Percentiles rank a stretch among this genome's conserved stretches.
Conservation (phyloP, 2,113 vertebrate species). For the Crotalus tigris region DNA sequence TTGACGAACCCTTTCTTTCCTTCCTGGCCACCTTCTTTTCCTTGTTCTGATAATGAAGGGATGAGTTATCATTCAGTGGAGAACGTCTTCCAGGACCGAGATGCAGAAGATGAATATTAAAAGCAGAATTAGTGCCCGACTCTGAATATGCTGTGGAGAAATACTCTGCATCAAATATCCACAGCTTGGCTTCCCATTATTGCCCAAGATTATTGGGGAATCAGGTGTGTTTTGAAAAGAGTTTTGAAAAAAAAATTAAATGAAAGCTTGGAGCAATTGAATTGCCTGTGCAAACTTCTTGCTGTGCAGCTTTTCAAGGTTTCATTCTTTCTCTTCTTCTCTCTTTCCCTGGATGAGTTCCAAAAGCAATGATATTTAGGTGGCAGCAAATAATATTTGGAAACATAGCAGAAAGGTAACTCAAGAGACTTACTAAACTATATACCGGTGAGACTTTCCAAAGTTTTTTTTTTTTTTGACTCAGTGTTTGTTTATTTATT, state of each 20-base stretch:
- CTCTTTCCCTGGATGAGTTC: background rate
- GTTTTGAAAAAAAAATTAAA: background rate
- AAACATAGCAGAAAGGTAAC: background rate
- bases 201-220: background rate
- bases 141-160: background rate
- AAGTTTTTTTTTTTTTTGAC: background rate
- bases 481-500: background rate
- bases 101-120: background rate
- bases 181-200: background rate
- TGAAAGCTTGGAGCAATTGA: background rate
- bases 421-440: background rate
- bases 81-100: background rate
- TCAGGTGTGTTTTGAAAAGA: background rate
- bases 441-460: background rate
- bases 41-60: background rate
- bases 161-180: background rate
- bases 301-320: background rate
- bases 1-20: background rate
- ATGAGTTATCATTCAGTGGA: background rate
- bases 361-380: constrained; percentile 13
- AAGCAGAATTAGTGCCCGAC: background rate
- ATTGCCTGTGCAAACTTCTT: background rate
- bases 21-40: background rate
- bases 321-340: background rate
- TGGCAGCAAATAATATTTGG: background rate